Base-by-base conservation (phyloP, 2,797 vertebrate genomes). In the Hippoglossus hippoglossus region DNA sequence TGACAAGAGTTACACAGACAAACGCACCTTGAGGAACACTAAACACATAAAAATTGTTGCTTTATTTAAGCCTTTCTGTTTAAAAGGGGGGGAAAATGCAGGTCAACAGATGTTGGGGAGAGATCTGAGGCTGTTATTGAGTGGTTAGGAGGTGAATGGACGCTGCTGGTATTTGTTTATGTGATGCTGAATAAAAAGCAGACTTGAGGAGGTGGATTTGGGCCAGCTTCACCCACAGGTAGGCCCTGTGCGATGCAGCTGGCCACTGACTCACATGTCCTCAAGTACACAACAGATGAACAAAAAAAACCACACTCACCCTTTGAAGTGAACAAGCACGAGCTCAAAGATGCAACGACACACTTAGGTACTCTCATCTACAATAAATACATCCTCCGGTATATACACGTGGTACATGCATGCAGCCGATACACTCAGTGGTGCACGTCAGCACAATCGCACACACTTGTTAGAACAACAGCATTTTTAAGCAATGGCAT, bases 101-200 rank as follows among this genome's bases (percentile, higher is more conserved):
- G 71, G 67, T 86, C 77, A 83, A 61, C 88, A 90, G 84, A 87
- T 86, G 87, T 84, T 78, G 54, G 19, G 46, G 49, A 68, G 70
- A 86, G 82, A 86, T 87, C 81, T 88, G 67, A 90, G 74, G 81
- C 79, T 79, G 79, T 83, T 83, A 61, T 63, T 80, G 72, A 87
- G 79, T 51, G 66, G 52, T 86, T 77, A 83, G 78, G 80, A 82
- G 78, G 72, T 62, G 79, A 89, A 70, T 12, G 57, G 73, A 77
- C 78, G 58, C 58, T 70, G 83, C 72, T 87, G 88, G 84, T 80
- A 86, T 90, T 91, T 91, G 85, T 91, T 91, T 86, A 85, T 88
- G 87, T 90, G 86, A 90, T 82, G 73, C 25, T 49, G 87, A 90
- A 90, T 92, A 87, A 84, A 86, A 87, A 92, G 74, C 86, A 89